Percentiles rank a stretch among this genome's conserved stretches.
Conservation (phyloP, 2,113 vertebrate species). For the Hystrix brachyura region DNA sequence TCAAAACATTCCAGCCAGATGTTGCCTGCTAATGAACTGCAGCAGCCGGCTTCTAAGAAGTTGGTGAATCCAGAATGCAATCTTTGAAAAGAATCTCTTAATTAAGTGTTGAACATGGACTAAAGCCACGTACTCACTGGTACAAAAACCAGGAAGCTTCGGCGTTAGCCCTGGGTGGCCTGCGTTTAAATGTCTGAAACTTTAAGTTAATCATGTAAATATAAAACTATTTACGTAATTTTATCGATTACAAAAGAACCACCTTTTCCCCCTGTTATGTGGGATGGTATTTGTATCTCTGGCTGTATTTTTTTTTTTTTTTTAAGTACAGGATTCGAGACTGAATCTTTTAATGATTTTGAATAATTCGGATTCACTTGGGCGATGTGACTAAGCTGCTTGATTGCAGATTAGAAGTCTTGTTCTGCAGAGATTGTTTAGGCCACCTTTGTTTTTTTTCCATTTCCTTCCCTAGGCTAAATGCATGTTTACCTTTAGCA, state of each 20-base stretch:
- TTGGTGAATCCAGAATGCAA: slow-evolving; percentile 80
- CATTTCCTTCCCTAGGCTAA: slow-evolving; percentile 72
- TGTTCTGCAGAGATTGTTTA: slow-evolving; percentile 69
- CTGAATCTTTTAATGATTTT: slow-evolving; percentile 79
- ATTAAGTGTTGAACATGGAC: slow-evolving; percentile 76
- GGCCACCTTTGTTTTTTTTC: slow-evolving; percentile 62
- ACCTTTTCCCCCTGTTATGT: slow-evolving; percentile 6
- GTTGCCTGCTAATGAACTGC: slow-evolving; percentile 86
- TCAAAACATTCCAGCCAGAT: slow-evolving; percentile 86
- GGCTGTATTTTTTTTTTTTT: slow-evolving; percentile 72
- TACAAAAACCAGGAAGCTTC: slow-evolving; percentile 58
- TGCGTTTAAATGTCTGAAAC: slow-evolving; percentile 52
- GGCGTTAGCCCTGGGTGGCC: slow-evolving; percentile 49
- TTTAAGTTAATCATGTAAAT: slow-evolving; percentile 64
- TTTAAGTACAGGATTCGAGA: slow-evolving; percentile 74
- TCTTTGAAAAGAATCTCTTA: slow-evolving; percentile 84
- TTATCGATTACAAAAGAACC: slow-evolving; percentile 29
- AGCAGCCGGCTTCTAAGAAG: slow-evolving; percentile 81
- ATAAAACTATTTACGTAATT: slow-evolving; percentile 35
- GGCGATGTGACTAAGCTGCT: slow-evolving; percentile 78
- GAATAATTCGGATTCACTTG: slow-evolving; percentile 75
- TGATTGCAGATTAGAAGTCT: slow-evolving; percentile 73
- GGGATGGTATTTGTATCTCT: slow-evolving; percentile 67
- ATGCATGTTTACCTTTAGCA: slow-evolving; percentile 68
- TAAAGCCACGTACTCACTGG: slow-evolving; percentile 77